Evolutionary conservation across 2,888 invertebrate genomes (phyloP).

Genomic region (Eulithis prunata): DNA sequence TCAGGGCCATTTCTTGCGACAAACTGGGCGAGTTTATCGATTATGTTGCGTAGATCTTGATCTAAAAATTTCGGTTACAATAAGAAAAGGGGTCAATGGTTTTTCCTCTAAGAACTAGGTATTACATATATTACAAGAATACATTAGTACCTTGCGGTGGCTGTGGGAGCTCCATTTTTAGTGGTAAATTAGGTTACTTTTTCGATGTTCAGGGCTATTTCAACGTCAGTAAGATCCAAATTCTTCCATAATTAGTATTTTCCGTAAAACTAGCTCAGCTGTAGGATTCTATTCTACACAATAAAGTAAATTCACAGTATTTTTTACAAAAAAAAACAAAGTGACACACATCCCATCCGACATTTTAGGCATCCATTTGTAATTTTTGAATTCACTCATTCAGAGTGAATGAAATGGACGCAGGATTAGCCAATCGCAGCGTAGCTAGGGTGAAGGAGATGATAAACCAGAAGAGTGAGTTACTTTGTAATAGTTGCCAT

Average conservation of each 20-base stretch:
- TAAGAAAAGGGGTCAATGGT: neutral
- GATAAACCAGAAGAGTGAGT: slow-evolving; percentile 27
- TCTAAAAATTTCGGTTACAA: slow-evolving; percentile 82
- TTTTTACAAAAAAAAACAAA: slow-evolving; percentile 35
- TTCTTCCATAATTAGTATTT: slow-evolving; percentile 21
- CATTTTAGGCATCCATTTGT: slow-evolving; percentile 53
- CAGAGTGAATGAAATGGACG: slow-evolving; percentile 16
- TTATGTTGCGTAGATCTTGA: slow-evolving; percentile 97
- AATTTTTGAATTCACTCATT: slow-evolving; percentile 40
- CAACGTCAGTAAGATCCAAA: slow-evolving; percentile 1
- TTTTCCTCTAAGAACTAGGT: neutral
- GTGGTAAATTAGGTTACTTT: slow-evolving; percentile 12
- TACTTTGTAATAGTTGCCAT: slow-evolving; percentile 11
- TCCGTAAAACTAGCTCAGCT: neutral
- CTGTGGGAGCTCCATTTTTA: slow-evolving; percentile 81
- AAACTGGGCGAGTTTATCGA: slow-evolving; percentile 99
- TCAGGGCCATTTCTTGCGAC: slow-evolving; percentile 99
- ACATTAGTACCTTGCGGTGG: slow-evolving; percentile 85
- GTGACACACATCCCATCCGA: slow-evolving; percentile 37
- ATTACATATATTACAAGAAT: neutral
- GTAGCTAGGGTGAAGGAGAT: neutral
- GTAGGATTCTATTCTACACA: neutral
- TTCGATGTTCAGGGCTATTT: too few species aligned
- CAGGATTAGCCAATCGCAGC: neutral
- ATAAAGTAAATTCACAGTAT: slow-evolving; percentile 22